These are phyloP conservation scores for Stigmatopora nigra DNA, from an alignment of 2,113 vertebrate species.

Conservation along the genomic window DNA sequence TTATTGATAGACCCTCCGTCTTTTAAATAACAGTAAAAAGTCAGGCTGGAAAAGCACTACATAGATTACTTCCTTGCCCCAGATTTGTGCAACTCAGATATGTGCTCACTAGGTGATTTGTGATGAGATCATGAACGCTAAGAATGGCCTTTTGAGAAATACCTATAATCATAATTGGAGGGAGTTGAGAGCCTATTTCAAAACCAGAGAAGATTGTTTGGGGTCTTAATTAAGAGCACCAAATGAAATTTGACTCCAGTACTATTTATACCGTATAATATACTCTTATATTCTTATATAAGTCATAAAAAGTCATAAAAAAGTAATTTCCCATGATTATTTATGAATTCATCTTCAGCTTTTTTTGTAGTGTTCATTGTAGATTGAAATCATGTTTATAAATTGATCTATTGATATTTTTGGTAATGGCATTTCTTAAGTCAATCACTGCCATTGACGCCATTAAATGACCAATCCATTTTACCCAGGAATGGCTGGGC, in stretches of 20 bases:
- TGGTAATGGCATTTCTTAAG: no score
- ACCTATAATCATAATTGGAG: conserved; percentile 8
- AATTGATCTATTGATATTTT: no score
- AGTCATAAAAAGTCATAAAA: background rate
- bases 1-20: conserved; percentile 32
- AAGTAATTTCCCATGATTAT: background rate
- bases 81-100: background rate
- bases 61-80: conserved; percentile 9
- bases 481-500: no score
- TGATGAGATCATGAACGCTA: background rate
- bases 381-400: no score
- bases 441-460: no score
- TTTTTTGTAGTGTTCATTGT: no score
- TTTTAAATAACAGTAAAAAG: conserved; percentile 16
- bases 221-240: background rate
- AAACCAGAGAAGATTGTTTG: background rate
- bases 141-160: background rate
- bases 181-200: background rate
- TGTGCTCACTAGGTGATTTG: background rate
- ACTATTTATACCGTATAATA: background rate
- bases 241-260: background rate
- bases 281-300: background rate
- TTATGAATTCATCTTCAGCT: background rate
- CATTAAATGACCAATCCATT: no score
- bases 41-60: conserved; percentile 8